Evolutionary conservation across 2,797 vertebrate genomes (phyloP), one percentile per base, ranked within the genome.

Genomic region (Scolopax bukidnonensis): DNA sequence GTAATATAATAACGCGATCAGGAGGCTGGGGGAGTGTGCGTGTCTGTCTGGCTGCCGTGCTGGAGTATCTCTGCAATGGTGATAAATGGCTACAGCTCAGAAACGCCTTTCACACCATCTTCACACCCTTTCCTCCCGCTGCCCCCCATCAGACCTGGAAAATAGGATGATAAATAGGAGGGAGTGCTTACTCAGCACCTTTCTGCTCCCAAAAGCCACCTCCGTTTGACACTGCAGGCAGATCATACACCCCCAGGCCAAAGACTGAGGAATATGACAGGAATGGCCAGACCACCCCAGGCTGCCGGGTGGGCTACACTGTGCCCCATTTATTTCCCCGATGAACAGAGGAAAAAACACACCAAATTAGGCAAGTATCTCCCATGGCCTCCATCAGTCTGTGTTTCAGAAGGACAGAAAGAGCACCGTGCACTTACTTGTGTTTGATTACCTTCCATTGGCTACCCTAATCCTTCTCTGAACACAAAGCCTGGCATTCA

Each of bases 1-100:
- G 70, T 92, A 92, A 96, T 84, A 76, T 65, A 95, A 71, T 76
- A 83, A 78, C 0, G 5, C 27, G 87, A 73, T 84, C 69, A 59
- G 89, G 73, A 86, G 82, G 83, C 91, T 56, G 67, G 67, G 78
- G 79, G 67, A 94, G 51, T 18, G 68, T 70, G 63, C 11, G 7
- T 75, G 87, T 79, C 89, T 83, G 83, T 41, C 87, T 96, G 90
- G 56, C 81, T 92, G 90, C 79, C 3, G 2, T 40, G 20, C 90
- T 73, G 47, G 40, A 80, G 32, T 6, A 27, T 71, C 78, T 70
- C 84, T 45, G 60, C 8, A 12, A 53, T 5, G 4, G 23, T 56
- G 81, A 93, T 56, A 36, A 57, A 53, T 5, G 6, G 41, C 47
- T 50, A 15, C 1, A 16, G 45, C 38, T 89, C 71, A n/a, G 16